Percentiles rank a stretch among this genome's conserved stretches.
Evolutionary conservation across 2,888 invertebrate genomes (phyloP).

Genomic region (Vanessa cardui): DNA sequence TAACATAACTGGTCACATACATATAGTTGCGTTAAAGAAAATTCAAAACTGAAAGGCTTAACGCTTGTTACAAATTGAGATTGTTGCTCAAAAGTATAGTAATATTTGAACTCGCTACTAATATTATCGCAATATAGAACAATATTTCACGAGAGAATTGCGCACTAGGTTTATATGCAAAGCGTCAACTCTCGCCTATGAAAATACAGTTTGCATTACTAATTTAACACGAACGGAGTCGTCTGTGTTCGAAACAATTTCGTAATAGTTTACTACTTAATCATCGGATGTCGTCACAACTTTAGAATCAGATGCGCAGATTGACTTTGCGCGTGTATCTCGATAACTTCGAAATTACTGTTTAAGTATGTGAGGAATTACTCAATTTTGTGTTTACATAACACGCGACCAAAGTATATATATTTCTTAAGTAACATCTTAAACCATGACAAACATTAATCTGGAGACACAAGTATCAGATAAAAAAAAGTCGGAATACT

Average conservation of each 20-base stretch:
- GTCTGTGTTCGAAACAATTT: conserved; percentile 22
- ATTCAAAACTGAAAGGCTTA: no score
- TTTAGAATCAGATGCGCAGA: conserved; percentile 22
- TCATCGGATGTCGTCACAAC: conserved; percentile 25
- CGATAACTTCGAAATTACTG: conserved; percentile 7
- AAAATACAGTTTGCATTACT: conserved; percentile 17
- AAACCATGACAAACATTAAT: neutral
- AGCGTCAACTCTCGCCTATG: conserved; percentile 9
- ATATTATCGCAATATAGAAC: conserved; percentile 3
- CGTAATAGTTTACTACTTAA: conserved; percentile 24
- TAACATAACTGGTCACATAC: neutral
- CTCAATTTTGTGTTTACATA: conserved; percentile 2
- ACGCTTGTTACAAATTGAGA: no score
- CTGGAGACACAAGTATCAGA: neutral
- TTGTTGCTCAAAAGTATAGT: neutral
- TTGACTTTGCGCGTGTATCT: conserved; percentile 14
- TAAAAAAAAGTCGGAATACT: no score
- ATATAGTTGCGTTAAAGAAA: neutral
- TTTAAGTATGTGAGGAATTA: conserved; percentile 3
- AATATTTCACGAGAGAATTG: conserved; percentile 4
- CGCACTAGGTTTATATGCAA: conserved; percentile 8
- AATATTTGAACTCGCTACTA: neutral
- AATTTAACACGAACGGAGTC: conserved; percentile 13
- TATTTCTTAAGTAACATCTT: conserved; percentile 4
- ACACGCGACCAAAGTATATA: neutral